Base-by-base conservation (phyloP, 1,140 invertebrate species). In the Drosophila sproati region DNA sequence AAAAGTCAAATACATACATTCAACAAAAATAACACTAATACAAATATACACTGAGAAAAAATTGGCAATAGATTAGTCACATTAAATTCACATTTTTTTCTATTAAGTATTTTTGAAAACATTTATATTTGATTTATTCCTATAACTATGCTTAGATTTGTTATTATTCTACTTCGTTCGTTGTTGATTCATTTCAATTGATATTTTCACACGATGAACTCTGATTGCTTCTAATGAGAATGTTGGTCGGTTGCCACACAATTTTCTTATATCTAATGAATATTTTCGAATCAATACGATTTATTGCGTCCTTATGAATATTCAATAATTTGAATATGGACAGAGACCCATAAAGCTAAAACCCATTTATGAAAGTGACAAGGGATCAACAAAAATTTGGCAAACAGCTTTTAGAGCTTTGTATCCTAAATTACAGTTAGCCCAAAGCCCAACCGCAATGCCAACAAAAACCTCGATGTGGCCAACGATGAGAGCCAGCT, bases 31-130 rank as follows among this genome's bases (percentile, higher is more conserved):
- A 59, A 91, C 90, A 91, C 86, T 91, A 90, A 90, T 91, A 80
- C 88, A 87, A 87, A 77, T 77, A 78, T 80, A 91, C 82, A 88
- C 78, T 83, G 91, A 92, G 91, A 92, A 92, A 92, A 92, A 92
- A 92, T 92, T 92, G 91, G 91, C 91, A 92, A 92, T 92, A 92
- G 91, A 91, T 73, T 91, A 91, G 85, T 85, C 83, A 77, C 83
- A 88, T 88, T 69, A 52, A 57, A 75, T 72, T 72, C 61, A 73
- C 73, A 64, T 75, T 60, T 61, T 29, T 56, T 37, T 41, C 5
- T 39, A 20, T 61, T 4, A 52, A 50, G 29, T 48, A 48, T 31
- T 37, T 63, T 43, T 73, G 56, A 32, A 50, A 71, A 31, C 52
- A 10, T 35, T 56, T 80, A 52, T 39, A 47, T 64, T 66, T 45